Base-by-base conservation (phyloP, 1,140 invertebrate species). In the honey bee (Apis mellifera) region DNA sequence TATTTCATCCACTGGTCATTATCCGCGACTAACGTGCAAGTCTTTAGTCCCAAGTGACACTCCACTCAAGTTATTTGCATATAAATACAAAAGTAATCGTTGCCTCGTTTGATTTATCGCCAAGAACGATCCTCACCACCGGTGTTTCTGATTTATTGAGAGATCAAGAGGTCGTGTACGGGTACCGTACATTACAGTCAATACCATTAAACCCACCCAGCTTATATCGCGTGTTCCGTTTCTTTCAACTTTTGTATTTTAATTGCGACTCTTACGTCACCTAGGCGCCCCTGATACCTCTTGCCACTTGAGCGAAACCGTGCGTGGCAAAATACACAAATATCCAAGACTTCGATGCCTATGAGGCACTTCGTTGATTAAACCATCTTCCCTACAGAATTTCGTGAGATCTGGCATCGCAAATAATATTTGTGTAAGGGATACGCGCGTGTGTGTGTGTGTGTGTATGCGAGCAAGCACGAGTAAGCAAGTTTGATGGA, bases 261-360 rank as follows among this genome's bases (percentile, higher is more conserved):
- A 42, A 72, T 57, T 5, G n/a, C 19, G 70, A 72, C 13, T 57
- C 70, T 42, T 71, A 71, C 23, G 50, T 54, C 21, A 74, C 42
- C 42, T 66, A 26, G 42, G 42, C 21, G 19, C 2, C 59, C n/a
- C 57, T 48, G 19, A 52, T 23, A 69, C 32, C 42, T n/a, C 48
- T 32, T 32, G 17, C n/a, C 48, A 69, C n/a, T 21, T n/a, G 57
- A 59, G 9, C 57, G 23, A 26, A 69, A 69, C 48, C 48, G 48
- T 52, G 48, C 4, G 66, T 19, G 9, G 52, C 32, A 52, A 52
- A 69, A 54, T 23, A 48, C 9, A 68, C 19, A 48, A 48, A 68
- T 13, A 32, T 50, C 21, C 66, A 52, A 42, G 32, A 42, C 32
- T 42, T 42, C 32, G 32, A 42, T 42, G 32, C 32, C 32, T 42